A percentile compares a stretch with the other conserved stretches of the same genome.
Conservation (phyloP, 2,113 vertebrate genomes). For the Psilopsiagon aurifrons region DNA sequence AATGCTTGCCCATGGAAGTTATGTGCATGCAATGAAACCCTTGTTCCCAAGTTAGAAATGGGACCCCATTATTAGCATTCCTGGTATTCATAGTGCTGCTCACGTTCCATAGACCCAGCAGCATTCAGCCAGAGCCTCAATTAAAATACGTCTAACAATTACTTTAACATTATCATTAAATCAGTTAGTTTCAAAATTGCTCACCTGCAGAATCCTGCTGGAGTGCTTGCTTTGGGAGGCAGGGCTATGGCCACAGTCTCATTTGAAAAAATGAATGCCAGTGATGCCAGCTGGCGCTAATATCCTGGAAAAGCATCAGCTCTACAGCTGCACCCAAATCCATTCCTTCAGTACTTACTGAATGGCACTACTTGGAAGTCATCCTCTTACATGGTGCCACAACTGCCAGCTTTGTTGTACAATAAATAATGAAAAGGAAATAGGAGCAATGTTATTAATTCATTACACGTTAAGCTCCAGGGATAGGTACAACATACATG, state of each 20-base stretch:
- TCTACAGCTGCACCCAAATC: not conserved
- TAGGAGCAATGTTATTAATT: not conserved
- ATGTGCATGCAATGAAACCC: constrained; percentile 52
- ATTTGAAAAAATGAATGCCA: not conserved
- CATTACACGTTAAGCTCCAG: not conserved
- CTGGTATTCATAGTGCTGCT: constrained; percentile 58
- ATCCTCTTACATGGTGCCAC: not conserved
- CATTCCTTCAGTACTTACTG: not conserved
- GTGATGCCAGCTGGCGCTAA: not conserved
- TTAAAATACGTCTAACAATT: not conserved
- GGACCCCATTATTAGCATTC: constrained; percentile 62
- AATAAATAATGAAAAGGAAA: not conserved
- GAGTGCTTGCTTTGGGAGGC: not conserved
- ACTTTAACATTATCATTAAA: not conserved
- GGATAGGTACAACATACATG: not conserved
- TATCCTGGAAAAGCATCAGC: not conserved
- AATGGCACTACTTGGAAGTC: not conserved
- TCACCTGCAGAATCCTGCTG: not conserved
- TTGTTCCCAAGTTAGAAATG: constrained; percentile 60
- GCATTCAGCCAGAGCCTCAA: not conserved
- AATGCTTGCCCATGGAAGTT: constrained; percentile 52
- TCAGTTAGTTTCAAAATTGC: not conserved
- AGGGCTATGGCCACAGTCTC: not conserved
- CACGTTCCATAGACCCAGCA: constrained; percentile 25
- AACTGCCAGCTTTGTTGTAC: not conserved